phyloP scores from a whole-genome alignment of 2,888 invertebrate genomes.

The Drosophila nigricruria region DNA sequence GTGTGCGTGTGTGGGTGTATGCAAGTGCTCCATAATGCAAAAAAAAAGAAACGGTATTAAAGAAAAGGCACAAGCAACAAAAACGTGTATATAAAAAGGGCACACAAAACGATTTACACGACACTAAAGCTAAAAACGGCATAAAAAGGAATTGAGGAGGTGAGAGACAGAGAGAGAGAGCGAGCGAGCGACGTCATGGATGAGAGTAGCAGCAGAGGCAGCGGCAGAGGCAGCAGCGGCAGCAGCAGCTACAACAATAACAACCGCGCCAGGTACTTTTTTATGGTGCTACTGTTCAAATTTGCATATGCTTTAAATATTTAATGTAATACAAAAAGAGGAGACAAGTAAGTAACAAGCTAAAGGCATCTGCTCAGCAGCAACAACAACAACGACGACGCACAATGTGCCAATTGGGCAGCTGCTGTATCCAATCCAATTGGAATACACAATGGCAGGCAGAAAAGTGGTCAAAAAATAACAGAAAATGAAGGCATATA shows the following conservation, averaged over 20 bases:
- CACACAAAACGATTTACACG: conserved; percentile 77
- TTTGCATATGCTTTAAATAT: conserved; percentile 81
- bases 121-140: conserved; percentile 70
- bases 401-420: conserved; percentile 68
- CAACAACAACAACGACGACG: conserved; percentile 36
- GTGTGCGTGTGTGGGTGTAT: conserved; percentile 28
- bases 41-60: conserved; percentile 41
- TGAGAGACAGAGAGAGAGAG: conserved; percentile 11
- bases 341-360: conserved; percentile 54
- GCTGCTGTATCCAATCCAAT: conserved; percentile 57
- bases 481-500: conserved; percentile 12
- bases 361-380: conserved; percentile 18
- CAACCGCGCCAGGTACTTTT: conserved; percentile 62
- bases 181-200: conserved; percentile 50
- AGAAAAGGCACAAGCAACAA: conserved; percentile 51
- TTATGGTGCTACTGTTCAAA: conserved; percentile 75
- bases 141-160: conserved; percentile 15
- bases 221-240: background rate
- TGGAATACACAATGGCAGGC: conserved; percentile 47
- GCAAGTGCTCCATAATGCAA: conserved; percentile 50
- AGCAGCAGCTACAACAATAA: conserved; percentile 47
- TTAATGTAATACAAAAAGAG: conserved; percentile 79
- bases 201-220: conserved; percentile 38
- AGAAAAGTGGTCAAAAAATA: conserved; percentile 34
- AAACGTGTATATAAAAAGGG: conserved; percentile 44